phyloP scores from a whole-genome alignment of 2,113 vertebrate genomes.

The Anthoscopus minutus region DNA sequence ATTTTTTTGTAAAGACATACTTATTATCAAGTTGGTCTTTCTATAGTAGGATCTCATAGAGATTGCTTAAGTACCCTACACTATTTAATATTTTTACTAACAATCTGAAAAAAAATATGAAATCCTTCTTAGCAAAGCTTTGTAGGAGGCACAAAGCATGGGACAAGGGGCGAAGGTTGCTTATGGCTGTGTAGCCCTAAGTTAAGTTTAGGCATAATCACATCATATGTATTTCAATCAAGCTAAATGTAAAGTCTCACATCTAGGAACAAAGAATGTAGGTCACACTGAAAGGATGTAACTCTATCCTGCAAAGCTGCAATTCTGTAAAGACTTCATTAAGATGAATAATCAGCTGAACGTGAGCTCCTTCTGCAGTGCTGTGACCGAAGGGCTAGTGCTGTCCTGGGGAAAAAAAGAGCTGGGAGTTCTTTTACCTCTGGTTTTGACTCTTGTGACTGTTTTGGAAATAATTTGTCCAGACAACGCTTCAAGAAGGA shows the following conservation, averaged over 20 bases:
- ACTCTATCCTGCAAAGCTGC: constrained; percentile 54
- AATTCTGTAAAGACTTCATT: constrained; percentile 58
- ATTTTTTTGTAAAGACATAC: not conserved
- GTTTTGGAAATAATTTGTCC: constrained; percentile 41
- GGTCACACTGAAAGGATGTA: constrained; percentile 52
- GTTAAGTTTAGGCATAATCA: not conserved
- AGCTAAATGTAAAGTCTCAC: constrained; percentile 38
- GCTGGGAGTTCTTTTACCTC: not conserved
- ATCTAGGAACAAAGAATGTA: constrained; percentile 57
- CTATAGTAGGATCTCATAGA: not conserved
- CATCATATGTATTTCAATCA: not conserved
- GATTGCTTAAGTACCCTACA: not conserved
- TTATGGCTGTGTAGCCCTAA: not conserved
- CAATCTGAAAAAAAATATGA: not conserved
- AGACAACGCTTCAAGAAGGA: constrained; percentile 29
- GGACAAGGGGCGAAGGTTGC: not conserved
- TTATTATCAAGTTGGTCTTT: not conserved
- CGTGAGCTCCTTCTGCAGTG: constrained; percentile 35
- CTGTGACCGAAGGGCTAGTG: constrained; percentile 21
- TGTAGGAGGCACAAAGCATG: not conserved
- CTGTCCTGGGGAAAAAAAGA: constrained; percentile 37
- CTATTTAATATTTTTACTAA: not conserved
- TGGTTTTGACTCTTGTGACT: constrained; percentile 27
- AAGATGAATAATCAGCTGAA: constrained; percentile 62
- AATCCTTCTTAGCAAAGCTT: not conserved